A percentile compares a stretch with the other conserved stretches of the same genome.
Conservation (phyloP, 2,888 invertebrate species). For the Osmoderma eremita region DNA sequence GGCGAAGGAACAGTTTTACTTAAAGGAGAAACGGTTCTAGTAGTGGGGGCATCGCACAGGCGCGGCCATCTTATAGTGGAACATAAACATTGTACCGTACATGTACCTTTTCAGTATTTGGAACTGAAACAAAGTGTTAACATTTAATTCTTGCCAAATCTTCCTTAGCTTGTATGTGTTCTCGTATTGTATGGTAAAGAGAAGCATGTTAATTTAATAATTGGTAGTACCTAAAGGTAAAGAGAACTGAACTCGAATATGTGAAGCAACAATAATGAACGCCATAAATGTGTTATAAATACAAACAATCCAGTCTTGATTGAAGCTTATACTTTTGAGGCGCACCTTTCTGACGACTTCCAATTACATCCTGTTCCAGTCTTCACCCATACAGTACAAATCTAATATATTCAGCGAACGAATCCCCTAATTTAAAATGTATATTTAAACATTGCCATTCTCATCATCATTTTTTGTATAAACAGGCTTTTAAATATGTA, state of each 20-base stretch:
- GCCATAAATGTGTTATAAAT: too few relatives aligned
- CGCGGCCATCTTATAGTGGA: constrained; percentile 90
- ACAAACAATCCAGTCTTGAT: too few relatives aligned
- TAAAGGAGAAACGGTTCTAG: constrained; percentile 88
- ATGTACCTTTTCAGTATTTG: constrained; percentile 86
- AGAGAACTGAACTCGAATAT: too few relatives aligned
- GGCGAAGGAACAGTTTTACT: constrained; percentile 72
- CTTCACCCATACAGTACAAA: constrained; percentile 13
- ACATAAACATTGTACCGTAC: constrained; percentile 74
- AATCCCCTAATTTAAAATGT: constrained; percentile 29
- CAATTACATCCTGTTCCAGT: too few relatives aligned
- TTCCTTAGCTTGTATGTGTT: constrained; percentile 32
- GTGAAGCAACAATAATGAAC: too few relatives aligned
- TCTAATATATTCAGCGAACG: constrained; percentile 27
- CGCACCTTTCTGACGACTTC: too few relatives aligned
- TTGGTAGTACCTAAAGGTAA: too few relatives aligned
- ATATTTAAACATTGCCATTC: constrained; percentile 41
- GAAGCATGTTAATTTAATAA: too few relatives aligned
- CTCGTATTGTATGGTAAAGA: constrained; percentile 10
- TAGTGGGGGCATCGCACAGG: constrained; percentile 85
- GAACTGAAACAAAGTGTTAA: constrained; percentile 71
- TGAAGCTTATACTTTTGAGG: too few relatives aligned
- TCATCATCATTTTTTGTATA: constrained; percentile 39
- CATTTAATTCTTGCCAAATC: constrained; percentile 57
- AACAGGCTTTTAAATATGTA: constrained; percentile 36